Conservation (phyloP, 2,888 invertebrate species). For the Lobophora halterata region DNA sequence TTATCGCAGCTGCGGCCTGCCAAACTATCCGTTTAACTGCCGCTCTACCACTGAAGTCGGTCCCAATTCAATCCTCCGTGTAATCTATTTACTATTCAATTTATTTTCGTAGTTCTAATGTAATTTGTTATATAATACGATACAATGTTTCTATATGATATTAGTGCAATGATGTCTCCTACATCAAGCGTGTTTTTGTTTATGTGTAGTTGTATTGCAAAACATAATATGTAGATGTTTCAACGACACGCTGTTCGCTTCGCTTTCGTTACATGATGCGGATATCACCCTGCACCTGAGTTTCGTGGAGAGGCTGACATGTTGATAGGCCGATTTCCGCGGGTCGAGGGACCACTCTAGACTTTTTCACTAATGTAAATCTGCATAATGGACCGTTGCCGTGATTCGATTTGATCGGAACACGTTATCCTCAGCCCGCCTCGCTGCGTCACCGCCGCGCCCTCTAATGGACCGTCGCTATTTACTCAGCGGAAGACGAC, state of each 20-base stretch:
- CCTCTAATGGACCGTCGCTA: conserved; percentile 62
- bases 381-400: conserved; percentile 69
- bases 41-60: too few species aligned
- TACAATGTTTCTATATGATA: background rate
- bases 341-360: conserved; percentile 41
- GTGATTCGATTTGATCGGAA: conserved; percentile 70
- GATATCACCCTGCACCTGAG: background rate
- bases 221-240: too few species aligned
- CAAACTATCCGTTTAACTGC: conserved; percentile 52
- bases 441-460: conserved; percentile 36
- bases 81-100: conserved; percentile 27
- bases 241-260: too few species aligned
- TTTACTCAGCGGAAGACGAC: conserved; percentile 54
- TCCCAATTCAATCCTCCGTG: conserved; percentile 32
- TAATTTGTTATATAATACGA: conserved; percentile 10
- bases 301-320: conserved; percentile 3
- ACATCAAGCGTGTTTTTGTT: background rate
- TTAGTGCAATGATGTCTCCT: too few species aligned
- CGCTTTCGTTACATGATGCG: too few species aligned
- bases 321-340: conserved; percentile 28
- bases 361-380: conserved; percentile 73
- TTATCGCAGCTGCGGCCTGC: conserved; percentile 48
- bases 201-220: too few species aligned
- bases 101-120: conserved; percentile 20
- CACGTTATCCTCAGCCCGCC: conserved; percentile 50